Base-by-base conservation (phyloP, 1,140 invertebrate species). In the Limonius californicus region DNA sequence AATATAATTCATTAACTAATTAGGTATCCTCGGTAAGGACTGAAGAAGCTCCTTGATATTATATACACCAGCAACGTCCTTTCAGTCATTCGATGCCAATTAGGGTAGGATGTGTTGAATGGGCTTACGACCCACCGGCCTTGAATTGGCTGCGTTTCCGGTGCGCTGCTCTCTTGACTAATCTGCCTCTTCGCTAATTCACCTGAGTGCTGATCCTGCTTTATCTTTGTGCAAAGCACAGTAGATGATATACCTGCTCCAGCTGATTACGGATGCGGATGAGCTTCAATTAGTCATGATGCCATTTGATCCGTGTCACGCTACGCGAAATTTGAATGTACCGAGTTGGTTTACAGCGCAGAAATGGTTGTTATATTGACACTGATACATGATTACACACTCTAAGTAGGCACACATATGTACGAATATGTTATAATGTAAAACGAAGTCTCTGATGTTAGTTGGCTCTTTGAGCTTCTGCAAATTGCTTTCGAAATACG, bases 181-280 rank as follows among this genome's bases (percentile, higher is more conserved):
- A 74, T 73, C 66, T 71, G 54, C 61, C 60, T 71, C 66, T 53
- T 64, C 72, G 67, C 70, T 72, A 73, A 73, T 73, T 73, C 70
- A 68, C 72, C 69, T 72, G 72, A 74, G 73, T 72, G 70, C 71
- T 68, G 67, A 72, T 72, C 68, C 65, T 57, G 71, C 65, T 74
- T 74, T 74, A 74, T 74, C 72, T 70, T 73, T 73, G 71, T 74
- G 72, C 72, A 74, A 50, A 50, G 65, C 67, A 66, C 61, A 70
- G 59, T 63, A 54, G 65, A 70, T 68, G 65, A 65, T 64, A 63
- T 72, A 70, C 71, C 69, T 74, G 68, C 64, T 67, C 67, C 64
- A 61, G 67, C 62, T 68, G 66, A 63, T 63, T 39, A 64, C 55
- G 62, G 67, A 68, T 69, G 62, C 66, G 68, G 67, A 69, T 71